phyloP scores from a whole-genome alignment of 2,113 vertebrate genomes.

The Mesocricetus auratus region DNA sequence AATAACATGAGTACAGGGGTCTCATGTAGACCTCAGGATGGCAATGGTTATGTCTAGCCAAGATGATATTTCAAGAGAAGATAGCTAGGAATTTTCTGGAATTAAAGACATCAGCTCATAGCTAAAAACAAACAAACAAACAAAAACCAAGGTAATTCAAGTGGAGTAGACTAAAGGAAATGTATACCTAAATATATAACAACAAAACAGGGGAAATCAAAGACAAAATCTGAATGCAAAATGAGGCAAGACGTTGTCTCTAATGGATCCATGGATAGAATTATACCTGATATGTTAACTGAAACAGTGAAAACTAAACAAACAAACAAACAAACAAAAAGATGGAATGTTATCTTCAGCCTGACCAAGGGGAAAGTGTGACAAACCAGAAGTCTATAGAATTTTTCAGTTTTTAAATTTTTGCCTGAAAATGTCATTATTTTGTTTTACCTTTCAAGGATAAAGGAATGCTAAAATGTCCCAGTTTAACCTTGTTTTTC shows the following conservation, averaged over 20 bases:
- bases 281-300: background rate
- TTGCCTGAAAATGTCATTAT: background rate
- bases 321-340: too few relatives aligned
- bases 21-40: too few relatives aligned
- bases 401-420: background rate
- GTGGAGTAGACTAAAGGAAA: background rate
- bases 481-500: background rate
- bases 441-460: background rate
- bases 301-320: background rate
- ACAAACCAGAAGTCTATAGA: background rate
- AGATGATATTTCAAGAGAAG: background rate
- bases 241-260: background rate
- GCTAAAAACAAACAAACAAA: background rate
- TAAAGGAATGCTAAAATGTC: background rate
- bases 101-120: background rate
- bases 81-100: conserved; percentile 31
- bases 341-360: background rate
- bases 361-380: background rate
- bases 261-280: background rate
- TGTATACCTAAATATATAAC: background rate
- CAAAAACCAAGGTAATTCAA: background rate
- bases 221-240: background rate
- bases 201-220: conserved; percentile 20
- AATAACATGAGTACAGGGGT: background rate
- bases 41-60: background rate